Base-by-base conservation (phyloP, 35 echinoderm and acorn worm genomes). In the Anneissia japonica region DNA sequence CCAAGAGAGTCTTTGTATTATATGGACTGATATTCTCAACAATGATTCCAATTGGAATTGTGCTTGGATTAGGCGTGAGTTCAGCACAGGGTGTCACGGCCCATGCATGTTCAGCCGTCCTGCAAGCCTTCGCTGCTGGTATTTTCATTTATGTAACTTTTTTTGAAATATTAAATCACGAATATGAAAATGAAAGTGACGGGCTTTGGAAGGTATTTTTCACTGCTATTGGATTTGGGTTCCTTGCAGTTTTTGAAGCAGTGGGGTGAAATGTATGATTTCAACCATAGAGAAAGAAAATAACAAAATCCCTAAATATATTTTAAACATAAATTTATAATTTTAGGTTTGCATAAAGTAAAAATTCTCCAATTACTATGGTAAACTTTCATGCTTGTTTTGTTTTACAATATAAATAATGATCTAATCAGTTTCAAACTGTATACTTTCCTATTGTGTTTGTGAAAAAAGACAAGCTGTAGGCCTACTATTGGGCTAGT, bases 81-180 rank as follows among this genome's bases (percentile, higher is more conserved):
- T 39, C 88, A 0, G 84, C 74, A 2, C 37, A 64, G 0, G 84
- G 96, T 6, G 72, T 87, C 33, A 38, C 73, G 41, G 89, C 92
- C 0, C 76, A 91, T 3, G 75, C 89, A 0, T 84, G 81, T 46
- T 94, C 96, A 19, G 96, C 96, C 6, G 31, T 94, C 17, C 91
- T 93, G 51, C 96, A 99, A 37, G 86, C 91, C 16, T 37, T 99
- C 36, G 96, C 96, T 39, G 96, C 96, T 0, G 96, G 96, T 3
- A 93, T 93, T 23, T 99, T 99, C 74, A 99, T 99, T 28, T 93
- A 91, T 89, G 87, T 99, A 19, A 99, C 96, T 32, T 99, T 99
- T 76, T 99, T 99, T 81, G 96, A 99, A 75, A 99, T 99, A 73
- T 78, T 99, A 46, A 90, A 84, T 74, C 91, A 92, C 64, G 96